Conservation (phyloP, 2,113 vertebrate species). For the Phodopus roborovskii region DNA sequence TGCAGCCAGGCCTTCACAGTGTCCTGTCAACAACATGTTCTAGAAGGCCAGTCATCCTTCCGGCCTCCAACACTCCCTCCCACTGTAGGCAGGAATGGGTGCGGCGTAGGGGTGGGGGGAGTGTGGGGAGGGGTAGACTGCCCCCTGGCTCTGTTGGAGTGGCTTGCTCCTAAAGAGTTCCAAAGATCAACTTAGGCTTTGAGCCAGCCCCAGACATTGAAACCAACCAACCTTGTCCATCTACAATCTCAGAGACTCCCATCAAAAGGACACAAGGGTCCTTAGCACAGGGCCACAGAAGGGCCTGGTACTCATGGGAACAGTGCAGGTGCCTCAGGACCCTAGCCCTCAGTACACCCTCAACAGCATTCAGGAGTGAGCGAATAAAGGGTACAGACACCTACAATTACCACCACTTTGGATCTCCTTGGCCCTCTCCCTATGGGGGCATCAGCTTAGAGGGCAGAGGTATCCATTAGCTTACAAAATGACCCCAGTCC, state of each 20-base stretch:
- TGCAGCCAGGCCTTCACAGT: not conserved
- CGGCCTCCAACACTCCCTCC: not conserved
- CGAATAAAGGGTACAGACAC: not conserved
- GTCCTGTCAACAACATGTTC: not conserved
- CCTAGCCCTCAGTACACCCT: not conserved
- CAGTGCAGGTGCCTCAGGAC: not conserved
- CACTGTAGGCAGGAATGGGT: not conserved
- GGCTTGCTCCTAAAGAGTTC: not conserved
- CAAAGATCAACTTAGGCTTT: not conserved
- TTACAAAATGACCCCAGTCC: not conserved
- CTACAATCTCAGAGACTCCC: not conserved
- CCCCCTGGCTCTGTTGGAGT: not conserved
- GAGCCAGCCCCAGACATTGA: not conserved
- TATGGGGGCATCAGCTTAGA: not conserved
- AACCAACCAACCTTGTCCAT: not conserved
- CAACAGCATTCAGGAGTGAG: not conserved
- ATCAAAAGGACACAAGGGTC: not conserved
- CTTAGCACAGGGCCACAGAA: no score
- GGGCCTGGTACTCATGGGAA: not conserved
- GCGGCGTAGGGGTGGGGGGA: not conserved
- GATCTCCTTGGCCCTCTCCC: not conserved
- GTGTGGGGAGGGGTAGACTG: not conserved
- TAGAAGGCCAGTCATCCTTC: not conserved
- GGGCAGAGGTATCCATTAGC: not conserved
- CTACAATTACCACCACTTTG: fast-evolving